Evolutionary conservation across 2,888 invertebrate genomes (phyloP).

Genomic region (Plemyria rubiginata): DNA sequence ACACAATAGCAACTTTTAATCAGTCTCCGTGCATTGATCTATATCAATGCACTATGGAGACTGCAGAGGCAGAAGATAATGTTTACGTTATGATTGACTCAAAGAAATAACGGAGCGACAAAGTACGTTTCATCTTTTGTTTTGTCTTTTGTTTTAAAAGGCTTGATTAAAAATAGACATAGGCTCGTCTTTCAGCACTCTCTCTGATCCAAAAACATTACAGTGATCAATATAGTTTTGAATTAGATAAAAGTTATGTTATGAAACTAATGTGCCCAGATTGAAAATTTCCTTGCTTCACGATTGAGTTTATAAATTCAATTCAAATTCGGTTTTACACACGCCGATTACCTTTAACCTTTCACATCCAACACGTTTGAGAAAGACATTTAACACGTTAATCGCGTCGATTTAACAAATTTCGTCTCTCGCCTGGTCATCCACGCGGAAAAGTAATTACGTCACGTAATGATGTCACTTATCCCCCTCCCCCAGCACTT

Average conservation of each 20-base stretch:
- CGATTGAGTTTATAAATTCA: conserved; percentile 11
- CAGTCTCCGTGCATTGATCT: conserved; percentile 70
- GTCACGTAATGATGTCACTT: conserved; percentile 81
- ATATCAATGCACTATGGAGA: no score
- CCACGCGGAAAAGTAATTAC: conserved; percentile 84
- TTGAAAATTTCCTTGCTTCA: not conserved
- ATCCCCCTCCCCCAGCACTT: conserved; percentile 56
- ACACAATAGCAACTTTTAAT: conserved; percentile 79
- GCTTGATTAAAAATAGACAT: conserved; percentile 1
- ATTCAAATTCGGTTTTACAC: conserved; percentile 31
- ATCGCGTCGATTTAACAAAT: conserved; percentile 81
- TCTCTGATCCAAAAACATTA: no score
- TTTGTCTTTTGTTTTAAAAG: conserved; percentile 3
- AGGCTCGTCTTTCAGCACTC: no score
- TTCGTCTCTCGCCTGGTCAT: conserved; percentile 70
- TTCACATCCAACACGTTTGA: conserved; percentile 59
- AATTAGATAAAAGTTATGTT: no score
- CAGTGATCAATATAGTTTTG: no score
- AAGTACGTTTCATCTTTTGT: conserved; percentile 1
- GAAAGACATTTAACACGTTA: conserved; percentile 81
- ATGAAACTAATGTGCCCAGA: not conserved
- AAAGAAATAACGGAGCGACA: conserved; percentile 8
- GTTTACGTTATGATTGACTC: conserved; percentile 14
- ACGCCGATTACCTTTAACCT: conserved; percentile 50
- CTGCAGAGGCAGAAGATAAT: conserved; percentile 21